phyloP scores from a whole-genome alignment of 2,888 invertebrate species.

The Oscheius sp. region DNA sequence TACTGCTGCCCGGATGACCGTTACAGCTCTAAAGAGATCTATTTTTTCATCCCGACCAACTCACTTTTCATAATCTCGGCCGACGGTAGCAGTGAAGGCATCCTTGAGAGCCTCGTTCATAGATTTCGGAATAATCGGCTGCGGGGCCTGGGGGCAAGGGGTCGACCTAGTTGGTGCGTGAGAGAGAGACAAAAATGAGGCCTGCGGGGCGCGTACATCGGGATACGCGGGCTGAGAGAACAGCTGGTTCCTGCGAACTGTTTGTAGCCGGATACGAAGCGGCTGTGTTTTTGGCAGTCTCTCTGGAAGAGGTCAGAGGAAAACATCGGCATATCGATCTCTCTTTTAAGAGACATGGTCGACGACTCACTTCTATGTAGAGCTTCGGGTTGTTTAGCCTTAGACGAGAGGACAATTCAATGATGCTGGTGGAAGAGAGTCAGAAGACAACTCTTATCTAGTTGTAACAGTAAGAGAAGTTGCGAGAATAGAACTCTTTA shows the following conservation, averaged over 20 bases:
- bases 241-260: conserved; percentile 4
- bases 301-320: no score
- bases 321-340: no score
- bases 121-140: not conserved
- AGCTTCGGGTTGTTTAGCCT: not conserved
- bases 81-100: conserved; percentile 60
- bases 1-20: conserved; percentile 49
- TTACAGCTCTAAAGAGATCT: conserved; percentile 42
- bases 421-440: not conserved
- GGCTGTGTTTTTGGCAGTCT: no score
- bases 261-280: no score
- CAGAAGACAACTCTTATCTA: not conserved
- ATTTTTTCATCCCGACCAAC: not conserved
- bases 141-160: conserved; percentile 3
- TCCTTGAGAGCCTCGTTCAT: conserved; percentile 46
- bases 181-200: conserved; percentile 25
- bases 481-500: conserved; percentile 5
- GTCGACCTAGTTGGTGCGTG: conserved; percentile 25
- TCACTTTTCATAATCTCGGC: conserved; percentile 61
- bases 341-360: not conserved
- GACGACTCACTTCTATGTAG: not conserved
- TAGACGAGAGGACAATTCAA: not conserved
- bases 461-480: not conserved
- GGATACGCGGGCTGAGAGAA: not conserved
- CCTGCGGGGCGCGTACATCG: conserved; percentile 8